Evolutionary conservation across 2,797 vertebrate species (phyloP), one percentile per base, ranked within the genome.

Genomic region (Lophotriccus pileatus): DNA sequence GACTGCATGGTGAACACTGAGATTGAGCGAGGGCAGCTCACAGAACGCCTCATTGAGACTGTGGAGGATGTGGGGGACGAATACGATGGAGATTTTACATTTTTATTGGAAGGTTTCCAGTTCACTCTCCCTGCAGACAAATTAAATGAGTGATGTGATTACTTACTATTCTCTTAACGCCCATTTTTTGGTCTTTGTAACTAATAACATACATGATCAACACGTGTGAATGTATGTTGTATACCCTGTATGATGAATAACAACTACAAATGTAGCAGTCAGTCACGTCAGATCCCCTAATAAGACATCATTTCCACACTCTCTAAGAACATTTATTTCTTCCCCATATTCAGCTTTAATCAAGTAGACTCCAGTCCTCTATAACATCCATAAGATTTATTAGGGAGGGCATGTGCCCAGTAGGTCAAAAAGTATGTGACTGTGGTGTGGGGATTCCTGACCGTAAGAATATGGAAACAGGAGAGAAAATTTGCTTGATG

Each of bases 1-100:
- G 98, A 98, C 39, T 98, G 98, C 76, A 91, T 84, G 64, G 98
- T 98, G 43, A 99, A 97, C n/a, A 98, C 95, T 28, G 99, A 98
- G 75, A 99, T 99, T 81, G 99, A 99, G 72, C 99, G 99, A 25
- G 99, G 99, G 94, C 99, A 99, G 89, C 99, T 99, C 93, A 99
- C 98, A 44, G 99, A 99, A 91, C 99, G 99, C 68, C 99, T 98
- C 87, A 99, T 99, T 92, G 99, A n/a, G 98, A 55, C 98, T 8
- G 98, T 93, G 52, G 98, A 97, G 16, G 98, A 97, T 0, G 98
- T 96, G 2, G 98, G 98, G 17, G 97, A 97, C 23, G 97, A 97
- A n/a, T 28, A 88, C 8, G 98, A 96, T 83, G 97, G 96, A 68
- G 97, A 90, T 97, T 98, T 98, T 41, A 94, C 87, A 4, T 97